A percentile compares a stretch with the other conserved stretches of the same genome.
Conservation (phyloP, 2,888 invertebrate genomes). For the Stramonita haemastoma region DNA sequence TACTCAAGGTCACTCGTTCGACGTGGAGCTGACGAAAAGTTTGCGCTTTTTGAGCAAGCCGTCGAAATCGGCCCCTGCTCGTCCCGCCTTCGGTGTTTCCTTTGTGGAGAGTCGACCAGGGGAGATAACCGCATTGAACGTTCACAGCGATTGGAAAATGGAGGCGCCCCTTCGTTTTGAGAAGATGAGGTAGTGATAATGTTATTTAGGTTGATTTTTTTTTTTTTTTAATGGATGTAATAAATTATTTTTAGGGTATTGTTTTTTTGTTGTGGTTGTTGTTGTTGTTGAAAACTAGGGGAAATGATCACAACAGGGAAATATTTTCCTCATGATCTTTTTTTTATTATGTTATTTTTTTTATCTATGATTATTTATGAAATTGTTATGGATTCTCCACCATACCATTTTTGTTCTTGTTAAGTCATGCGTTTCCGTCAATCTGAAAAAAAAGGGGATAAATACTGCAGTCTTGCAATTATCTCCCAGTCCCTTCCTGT, state of each 20-base stretch:
- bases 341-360: no score
- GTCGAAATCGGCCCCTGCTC: not conserved
- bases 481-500: no score
- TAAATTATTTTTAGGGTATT: not conserved
- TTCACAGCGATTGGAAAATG: constrained; percentile 25
- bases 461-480: no score
- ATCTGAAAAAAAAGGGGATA: no score
- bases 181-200: constrained; percentile 22
- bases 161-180: constrained; percentile 30
- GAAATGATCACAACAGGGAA: not conserved
- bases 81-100: not conserved
- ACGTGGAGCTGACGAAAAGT: constrained; percentile 32
- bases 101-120: not conserved
- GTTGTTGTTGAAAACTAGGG: not conserved
- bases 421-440: no score
- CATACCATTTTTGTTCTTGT: no score
- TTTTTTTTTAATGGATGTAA: not conserved
- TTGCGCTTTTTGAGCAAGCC: constrained; percentile 40
- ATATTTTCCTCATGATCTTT: not conserved
- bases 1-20: not conserved
- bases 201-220: not conserved
- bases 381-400: no score
- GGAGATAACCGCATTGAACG: constrained; percentile 24
- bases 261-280: not conserved
- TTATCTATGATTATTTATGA: no score